Base-by-base conservation (phyloP, 2,888 invertebrate genomes). In the Candidula unifasciata region DNA sequence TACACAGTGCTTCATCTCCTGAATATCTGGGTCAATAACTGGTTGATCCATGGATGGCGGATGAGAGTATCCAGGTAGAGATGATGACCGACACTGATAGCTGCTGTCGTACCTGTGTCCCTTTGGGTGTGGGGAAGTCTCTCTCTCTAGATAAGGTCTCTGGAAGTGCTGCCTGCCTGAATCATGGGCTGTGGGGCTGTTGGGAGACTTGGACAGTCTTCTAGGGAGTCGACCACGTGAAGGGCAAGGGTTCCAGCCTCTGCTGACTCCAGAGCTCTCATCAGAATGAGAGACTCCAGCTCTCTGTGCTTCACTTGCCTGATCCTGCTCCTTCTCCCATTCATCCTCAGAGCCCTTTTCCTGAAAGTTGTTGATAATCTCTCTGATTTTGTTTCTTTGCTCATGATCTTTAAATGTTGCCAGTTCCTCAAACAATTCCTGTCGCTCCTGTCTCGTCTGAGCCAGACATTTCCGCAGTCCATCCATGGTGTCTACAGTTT, bases 71-170 rank as follows among this genome's bases (percentile, higher is more conserved):
- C 57, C 57, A 30, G 78, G 64, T 5, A 52, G 27, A 1, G 76
- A 35, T 30, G 80, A 3, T 24, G 68, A 37, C 30, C 44, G 30
- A 13, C 69, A 21, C 24, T 10, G 13, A 0, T 57, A 18, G 35
- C 82, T 80, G 57, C 82, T 85, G 16, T 64, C 82, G 27, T 83
- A 44, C 8, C 69, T 88, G 52, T 87, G 87, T 71, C 88, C 87
- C 69, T 89, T 89, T 71, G 91, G 86, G 85, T 91, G 91, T 27
- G 91, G 91, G 80, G 91, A 91, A 27, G 91, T 91, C 84, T 91
- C 90, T 83, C 89, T 86, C 80, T 88, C 84, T 21, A 84, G 33
- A 21, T 89, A 86, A 44, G 44, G 13, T 44, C 44, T 44, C 8
- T 33, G 37, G 52, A 37, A 68, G 6, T 33, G 24, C 0, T 74